Base-by-base conservation (phyloP, 2,797 vertebrate species). In the Mormyrus hasselquistii region DNA sequence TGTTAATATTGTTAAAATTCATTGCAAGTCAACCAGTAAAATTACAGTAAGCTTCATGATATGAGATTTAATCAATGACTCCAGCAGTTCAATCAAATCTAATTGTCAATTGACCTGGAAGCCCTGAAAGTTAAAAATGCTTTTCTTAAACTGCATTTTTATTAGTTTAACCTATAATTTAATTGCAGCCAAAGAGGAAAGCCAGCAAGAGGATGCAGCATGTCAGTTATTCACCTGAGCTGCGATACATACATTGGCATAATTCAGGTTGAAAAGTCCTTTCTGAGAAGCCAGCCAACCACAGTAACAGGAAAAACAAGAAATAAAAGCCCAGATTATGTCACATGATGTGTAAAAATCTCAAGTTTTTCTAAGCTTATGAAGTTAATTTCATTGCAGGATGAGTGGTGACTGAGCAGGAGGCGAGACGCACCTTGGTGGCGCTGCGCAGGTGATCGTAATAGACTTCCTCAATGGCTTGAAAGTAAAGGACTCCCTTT, bases 401-500 rank as follows among this genome's bases (percentile, higher is more conserved):
- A 22, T 38, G 69, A 38, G 38, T 38, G 10, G 29, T 73, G 65
- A 73, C 22, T 73, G 29, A 29, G 9, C 10, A 16, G 9, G 16
- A 88, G 25, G 44, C 25, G 19, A 1, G 14, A 41, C 83, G 92
- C 95, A 99, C 98, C 98, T 99, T 99, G 29, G 97, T 96, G 0
- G 98, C 98, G 0, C 97, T 99, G 92, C 98, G 97, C 22, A 99
- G 97, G 92, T 99, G 98, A 93, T 99, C 98, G 0, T 99, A 99
- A 91, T 99, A 99, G 87, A 99, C 98, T 90, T 99, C 98, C 89
- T 99, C 97, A 0, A 99, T 99, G 38, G 98, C 98, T 95, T 99
- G 98, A 91, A 99, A 99, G 93, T 99, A 99, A 94, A 99, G 98
- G 91, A 99, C 97, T 0, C 98, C 98, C 94, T 99, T 99, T 93